Evolutionary conservation across 1,140 invertebrate species (phyloP), one percentile per base, ranked within the genome.

Genomic region (Neodiprion lecontei): DNA sequence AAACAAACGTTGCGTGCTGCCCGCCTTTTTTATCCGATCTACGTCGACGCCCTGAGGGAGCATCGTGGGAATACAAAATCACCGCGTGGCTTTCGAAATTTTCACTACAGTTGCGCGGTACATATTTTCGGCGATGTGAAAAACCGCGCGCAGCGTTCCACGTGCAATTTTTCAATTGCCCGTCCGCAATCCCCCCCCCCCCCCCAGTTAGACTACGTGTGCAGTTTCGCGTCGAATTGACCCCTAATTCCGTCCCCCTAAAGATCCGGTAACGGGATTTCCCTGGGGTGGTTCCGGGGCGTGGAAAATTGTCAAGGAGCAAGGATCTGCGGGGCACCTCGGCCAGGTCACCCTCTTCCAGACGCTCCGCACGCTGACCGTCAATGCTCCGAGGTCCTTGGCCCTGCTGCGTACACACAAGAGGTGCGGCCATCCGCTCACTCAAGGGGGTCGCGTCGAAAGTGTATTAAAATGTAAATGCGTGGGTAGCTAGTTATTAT

Each of bases 401-500:
- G 12, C 23, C 28, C 28, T 14, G n/a, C 66, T 53, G 40, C 23
- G 50, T 49, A 68, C 70, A 5, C 28, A 70, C 53, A 50, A 53
- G 81, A 76, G 79, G 80, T 76, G 79, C 73, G 80, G 77, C 72
- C 80, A 79, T 61, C n/a, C 53, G 53, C 11, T 12, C 53, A 14
- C 28, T 40, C n/a, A 14, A 61, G n/a, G 53, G 53, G 53, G 53
- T 12, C n/a, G 53, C 53, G 7, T 61, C 11, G 53, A 61, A 61
- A 61, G 53, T 61, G 53, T 82, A 82, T 82, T 82, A 82, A 83
- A 83, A 82, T 83, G 81, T 83, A 83, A 83, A 83, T 83, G 79
- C 79, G 75, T 28, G 47, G 77, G 81, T 82, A 80, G 77, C 80
- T 82, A 80, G 80, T 82, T 82, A 82, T 82, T 82, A 82, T 82